These are phyloP conservation scores for Fratercula arctica DNA, from an alignment of 2,797 vertebrate genomes.

Conservation along the genomic window DNA sequence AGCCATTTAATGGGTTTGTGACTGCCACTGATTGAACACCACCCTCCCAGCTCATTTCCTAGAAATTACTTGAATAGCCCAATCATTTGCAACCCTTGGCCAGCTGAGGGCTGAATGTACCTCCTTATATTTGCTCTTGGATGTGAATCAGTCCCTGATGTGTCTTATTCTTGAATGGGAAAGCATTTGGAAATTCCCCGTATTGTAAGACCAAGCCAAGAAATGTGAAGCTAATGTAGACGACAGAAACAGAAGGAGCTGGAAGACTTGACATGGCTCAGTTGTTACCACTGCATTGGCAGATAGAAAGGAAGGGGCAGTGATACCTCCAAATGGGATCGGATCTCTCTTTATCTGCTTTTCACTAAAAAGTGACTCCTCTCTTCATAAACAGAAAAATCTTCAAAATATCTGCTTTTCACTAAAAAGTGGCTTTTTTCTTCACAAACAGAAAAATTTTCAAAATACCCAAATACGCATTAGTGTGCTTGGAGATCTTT, in stretches of 20 bases:
- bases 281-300: not conserved
- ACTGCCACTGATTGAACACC: slow-evolving; percentile 7
- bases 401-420: not conserved
- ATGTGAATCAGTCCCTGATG: not conserved
- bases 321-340: not conserved
- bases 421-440: not conserved
- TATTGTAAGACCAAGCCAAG: not conserved
- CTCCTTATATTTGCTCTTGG: not conserved
- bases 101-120: not conserved
- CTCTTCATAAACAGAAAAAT: not conserved
- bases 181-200: not conserved
- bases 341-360: not conserved
- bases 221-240: not conserved
- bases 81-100: not conserved
- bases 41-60: slow-evolving; percentile 9
- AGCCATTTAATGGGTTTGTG: not conserved
- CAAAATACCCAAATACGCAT: not conserved
- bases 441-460: not conserved
- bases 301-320: not conserved
- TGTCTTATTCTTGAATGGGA: slow-evolving; percentile 2
- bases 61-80: slow-evolving; percentile 11
- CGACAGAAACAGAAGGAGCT: not conserved
- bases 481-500: not conserved
- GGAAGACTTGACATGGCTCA: not conserved
- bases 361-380: not conserved